Conservation (phyloP, 2,113 vertebrate species). For the Lampris megalopsis region DNA sequence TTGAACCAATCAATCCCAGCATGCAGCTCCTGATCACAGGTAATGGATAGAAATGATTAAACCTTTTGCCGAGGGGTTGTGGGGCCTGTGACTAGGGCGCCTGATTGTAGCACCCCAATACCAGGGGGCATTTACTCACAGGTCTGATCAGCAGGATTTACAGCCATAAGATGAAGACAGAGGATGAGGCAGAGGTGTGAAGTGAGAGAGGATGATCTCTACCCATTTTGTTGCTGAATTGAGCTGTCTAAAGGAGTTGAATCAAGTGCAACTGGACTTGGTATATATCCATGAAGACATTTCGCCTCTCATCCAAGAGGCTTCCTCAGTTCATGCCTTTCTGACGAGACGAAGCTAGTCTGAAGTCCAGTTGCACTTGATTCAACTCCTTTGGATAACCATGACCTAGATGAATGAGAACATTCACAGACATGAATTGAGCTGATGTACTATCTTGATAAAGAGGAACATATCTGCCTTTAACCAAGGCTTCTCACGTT, state of each 20-base stretch:
- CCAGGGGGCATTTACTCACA: not conserved
- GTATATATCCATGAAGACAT: too few relatives aligned
- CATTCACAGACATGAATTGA: not conserved
- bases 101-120: slow-evolving; percentile 27
- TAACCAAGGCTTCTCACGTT: slow-evolving; percentile 2
- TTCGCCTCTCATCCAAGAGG: too few relatives aligned
- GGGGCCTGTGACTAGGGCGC: slow-evolving; percentile 20
- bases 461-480: not conserved
- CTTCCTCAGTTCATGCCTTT: too few relatives aligned
- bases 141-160: slow-evolving; percentile 12
- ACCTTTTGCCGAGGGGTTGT: slow-evolving; percentile 32
- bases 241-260: too few relatives aligned
- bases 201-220: not conserved
- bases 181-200: not conserved
- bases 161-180: not conserved
- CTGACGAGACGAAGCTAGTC: too few relatives aligned
- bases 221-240: too few relatives aligned
- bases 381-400: too few relatives aligned
- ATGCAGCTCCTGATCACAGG: slow-evolving; percentile 45
- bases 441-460: not conserved
- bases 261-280: too few relatives aligned
- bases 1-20: slow-evolving; percentile 50
- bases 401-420: too few relatives aligned
- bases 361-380: too few relatives aligned
- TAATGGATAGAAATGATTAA: slow-evolving; percentile 58